Base-by-base conservation (phyloP, 2,797 vertebrate species). In the Melopsittacus undulatus region DNA sequence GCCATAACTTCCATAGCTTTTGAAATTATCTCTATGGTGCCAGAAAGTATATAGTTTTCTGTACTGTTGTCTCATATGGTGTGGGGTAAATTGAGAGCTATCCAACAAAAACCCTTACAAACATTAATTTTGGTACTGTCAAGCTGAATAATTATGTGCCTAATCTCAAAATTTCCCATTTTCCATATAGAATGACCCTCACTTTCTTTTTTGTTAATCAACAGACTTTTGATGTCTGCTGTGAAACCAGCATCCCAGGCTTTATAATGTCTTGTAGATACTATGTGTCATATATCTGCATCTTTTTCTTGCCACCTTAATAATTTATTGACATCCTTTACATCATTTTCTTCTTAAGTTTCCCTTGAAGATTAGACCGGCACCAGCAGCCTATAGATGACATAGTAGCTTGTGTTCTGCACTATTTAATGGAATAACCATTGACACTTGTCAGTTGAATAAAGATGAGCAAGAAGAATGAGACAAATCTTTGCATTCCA, bases 401-500 rank as follows among this genome's bases (percentile, higher is more conserved):
- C 48, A 54, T 20, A 64, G 62, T 16, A 82, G 61, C 34, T 91
- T 43, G 18, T 63, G 42, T 80, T 75, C 75, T 85, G 32, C 29
- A 38, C 36, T 34, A 2, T 77, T 93, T 57, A 61, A 91, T 61
- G 68, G 72, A 92, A 74, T 90, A 92, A 48, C 64, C 56, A 82
- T 66, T 84, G 75, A 76, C 4, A 7, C 52, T 86, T 94, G 57
- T 57, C 91, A 82, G 64, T 74, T 59, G 45, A 56, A 51, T 59
- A 79, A 74, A 70, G 59, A 72, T 63, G 56, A 74, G 45, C 18
- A 22, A 92, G 81, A 96, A 90, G 90, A 95, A 90, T 23, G 81
- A 95, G 92, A 48, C 48, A 68, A 77, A 85, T 88, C 78, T 75
- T 83, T 62, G 73, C 89, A 93, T 91, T 80, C 92, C 84, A 15